Percentiles rank a stretch among this genome's conserved stretches.
These are phyloP conservation scores for Cephus pygmeus DNA, from an alignment of 2,888 invertebrate genomes.

Conservation along the genomic window DNA sequence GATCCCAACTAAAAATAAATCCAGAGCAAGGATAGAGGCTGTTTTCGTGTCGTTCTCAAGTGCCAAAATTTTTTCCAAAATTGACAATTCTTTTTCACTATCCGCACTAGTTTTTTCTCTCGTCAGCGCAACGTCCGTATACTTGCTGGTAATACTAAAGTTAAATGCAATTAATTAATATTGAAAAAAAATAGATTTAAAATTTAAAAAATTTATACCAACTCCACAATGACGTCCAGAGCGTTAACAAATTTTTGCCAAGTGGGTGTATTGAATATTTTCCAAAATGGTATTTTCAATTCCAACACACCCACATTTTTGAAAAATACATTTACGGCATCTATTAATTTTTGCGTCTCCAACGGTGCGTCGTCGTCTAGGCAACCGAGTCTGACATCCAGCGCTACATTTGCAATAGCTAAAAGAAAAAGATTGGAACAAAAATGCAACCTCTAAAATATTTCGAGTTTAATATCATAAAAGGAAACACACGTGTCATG, in stretches of 20 bases:
- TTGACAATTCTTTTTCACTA: slow-evolving; percentile 68
- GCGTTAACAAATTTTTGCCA: slow-evolving; percentile 74
- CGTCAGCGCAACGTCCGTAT: slow-evolving; percentile 71
- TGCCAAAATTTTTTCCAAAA: slow-evolving; percentile 74
- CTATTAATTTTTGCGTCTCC: slow-evolving; percentile 74
- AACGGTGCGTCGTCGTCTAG: slow-evolving; percentile 68
- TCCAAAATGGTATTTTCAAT: slow-evolving; percentile 76
- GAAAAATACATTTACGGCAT: slow-evolving; percentile 76
- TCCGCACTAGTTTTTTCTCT: slow-evolving; percentile 41
- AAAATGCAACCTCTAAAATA: neutral
- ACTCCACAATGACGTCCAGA: slow-evolving; percentile 78
- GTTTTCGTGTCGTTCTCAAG: slow-evolving; percentile 72
- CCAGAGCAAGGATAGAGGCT: slow-evolving; percentile 78
- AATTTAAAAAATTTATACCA: slow-evolving; percentile 29
- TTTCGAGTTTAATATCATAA: neutral
- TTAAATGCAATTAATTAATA: neutral
- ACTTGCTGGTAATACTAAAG: slow-evolving; percentile 73
- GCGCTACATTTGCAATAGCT: slow-evolving; percentile 76
- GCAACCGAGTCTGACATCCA: slow-evolving; percentile 75
- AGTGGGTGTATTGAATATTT: slow-evolving; percentile 73
- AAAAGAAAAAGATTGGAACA: slow-evolving; percentile 30
- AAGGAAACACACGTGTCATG: neutral
- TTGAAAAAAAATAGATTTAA: slow-evolving; percentile 38
- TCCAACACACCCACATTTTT: slow-evolving; percentile 75
- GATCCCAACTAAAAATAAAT: slow-evolving; percentile 83